Evolutionary conservation across 2,888 invertebrate species (phyloP), one percentile per base, ranked within the genome.

Genomic region (Chrysolina oricalcia): DNA sequence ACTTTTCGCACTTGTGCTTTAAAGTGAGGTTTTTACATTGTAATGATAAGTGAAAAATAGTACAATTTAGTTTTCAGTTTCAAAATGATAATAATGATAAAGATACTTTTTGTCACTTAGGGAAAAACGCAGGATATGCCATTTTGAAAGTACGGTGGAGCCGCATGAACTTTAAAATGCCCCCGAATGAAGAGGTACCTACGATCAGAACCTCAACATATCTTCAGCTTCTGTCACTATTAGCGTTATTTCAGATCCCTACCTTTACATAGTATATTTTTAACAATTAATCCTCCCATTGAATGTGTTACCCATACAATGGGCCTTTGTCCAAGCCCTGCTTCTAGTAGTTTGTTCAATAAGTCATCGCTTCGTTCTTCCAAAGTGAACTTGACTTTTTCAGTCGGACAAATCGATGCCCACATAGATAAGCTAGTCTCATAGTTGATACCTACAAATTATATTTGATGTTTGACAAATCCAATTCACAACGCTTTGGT

Each of bases 221-320:
- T 50, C 17, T 50, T 68, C 19, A 27, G 10, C 43, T 41, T 53
- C n/a, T 41, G 40, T 15, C 5, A 73, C 8, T 35, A 35, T 35
- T 35, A 35, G 4, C 35, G 8, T 35, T 35, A 62, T 35, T 66
- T 46, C n/a, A 68, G n/a, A 64, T 66, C 77, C 81, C 73, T 83
- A 91, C 92, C 91, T 88, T 94, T 92, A 43, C 93, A 91, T 9
- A 98, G 90, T 83, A 98, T 93, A 85, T 95, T 92, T 89, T 98
- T 98, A 0, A 97, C 95, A 63, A 98, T 91, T 15, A 98, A 91
- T 13, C 98, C 98, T 76, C 98, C 98, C 97, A 98, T 98, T 2
- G 98, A 98, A 90, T 98, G 98, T 0, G 96, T 94, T 21, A 98
- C 92, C 97, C 97, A 98, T 43, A 98, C 92, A 40, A 97, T 91